Base-by-base conservation (phyloP, 2,797 vertebrate genomes). In the Discoglossus pictus region DNA sequence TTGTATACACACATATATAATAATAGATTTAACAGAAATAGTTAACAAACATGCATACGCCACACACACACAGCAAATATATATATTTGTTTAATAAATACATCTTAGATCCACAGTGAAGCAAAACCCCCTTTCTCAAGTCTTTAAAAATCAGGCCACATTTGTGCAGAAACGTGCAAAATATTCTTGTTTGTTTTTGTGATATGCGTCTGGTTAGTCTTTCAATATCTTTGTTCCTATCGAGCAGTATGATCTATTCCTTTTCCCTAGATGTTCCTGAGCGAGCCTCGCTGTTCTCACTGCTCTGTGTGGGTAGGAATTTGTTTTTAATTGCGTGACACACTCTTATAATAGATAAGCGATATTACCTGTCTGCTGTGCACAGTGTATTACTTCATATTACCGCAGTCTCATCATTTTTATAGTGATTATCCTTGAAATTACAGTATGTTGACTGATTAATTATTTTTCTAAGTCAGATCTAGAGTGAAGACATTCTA, bases 401-500 rank as follows among this genome's bases (percentile, higher is more conserved):
- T 77, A 61, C 69, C 71, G 63, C 51, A 66, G 61, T 52, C 56
- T 47, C 75, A 62, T 80, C 67, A 73, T 56, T 84, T 83, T 75
- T 53, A 35, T 61, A 68, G 46, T 21, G 23, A 79, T 52, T 74
- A 80, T 77, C 73, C 74, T 53, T 65, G 66, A 83, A 85, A 80
- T 82, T 74, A n/a, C n/a, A n/a, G n/a, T n/a, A 78, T 73, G 75
- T 76, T 80, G 79, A 82, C 65, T 82, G 40, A 79, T 76, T 82
- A 74, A 80, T 73, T 71, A 72, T 80, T 83, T 85, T 74, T 72
- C 79, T 65, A 76, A 81, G 65, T 81, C 59, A 63, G 77, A 76
- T 78, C 73, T n/a, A 51, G 71, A 65, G 12, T 76, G 47, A 54
- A 86, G 83, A 83, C 80, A 80, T 77, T 71, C 76, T 86, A 88